Percentiles rank a stretch among this genome's conserved stretches.
phyloP scores from a whole-genome alignment of 1,140 invertebrate genomes.

The Adelges cooleyi region DNA sequence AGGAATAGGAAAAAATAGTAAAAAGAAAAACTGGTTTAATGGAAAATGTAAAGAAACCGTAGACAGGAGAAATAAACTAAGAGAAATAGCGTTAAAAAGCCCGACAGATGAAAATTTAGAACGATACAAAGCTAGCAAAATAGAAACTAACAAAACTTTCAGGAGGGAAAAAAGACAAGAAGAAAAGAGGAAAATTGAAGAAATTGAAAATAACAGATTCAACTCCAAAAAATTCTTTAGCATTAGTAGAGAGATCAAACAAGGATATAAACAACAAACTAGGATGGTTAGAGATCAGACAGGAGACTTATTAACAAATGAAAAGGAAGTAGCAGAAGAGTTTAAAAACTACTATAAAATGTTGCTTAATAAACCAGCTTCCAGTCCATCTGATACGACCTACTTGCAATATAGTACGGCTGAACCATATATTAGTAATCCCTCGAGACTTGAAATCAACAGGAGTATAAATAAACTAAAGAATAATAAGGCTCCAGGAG shows the following conservation, averaged over 20 bases:
- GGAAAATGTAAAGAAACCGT: neutral
- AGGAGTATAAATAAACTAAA: too few relatives aligned
- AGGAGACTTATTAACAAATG: neutral
- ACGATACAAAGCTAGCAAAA: neutral
- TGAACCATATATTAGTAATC: neutral
- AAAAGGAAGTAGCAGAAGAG: neutral
- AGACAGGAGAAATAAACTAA: neutral
- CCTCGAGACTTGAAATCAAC: too few relatives aligned
- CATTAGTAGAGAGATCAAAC: neutral
- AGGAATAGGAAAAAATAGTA: neutral
- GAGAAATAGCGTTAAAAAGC: neutral
- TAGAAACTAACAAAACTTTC: neutral
- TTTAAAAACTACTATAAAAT: neutral
- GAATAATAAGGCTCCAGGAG: too few relatives aligned
- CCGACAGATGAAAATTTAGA: neutral
- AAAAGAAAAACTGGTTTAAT: neutral
- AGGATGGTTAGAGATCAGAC: neutral
- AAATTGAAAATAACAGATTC: conserved; percentile 3
- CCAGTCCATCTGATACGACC: neutral
- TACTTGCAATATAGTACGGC: neutral
- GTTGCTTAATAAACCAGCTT: neutral
- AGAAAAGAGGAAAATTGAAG: neutral
- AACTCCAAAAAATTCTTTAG: neutral
- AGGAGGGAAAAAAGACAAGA: neutral
- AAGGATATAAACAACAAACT: neutral